A percentile compares a stretch with the other conserved stretches of the same genome.
These are phyloP conservation scores for Psophia crepitans DNA, from an alignment of 2,113 vertebrate species.

Conservation along the genomic window DNA sequence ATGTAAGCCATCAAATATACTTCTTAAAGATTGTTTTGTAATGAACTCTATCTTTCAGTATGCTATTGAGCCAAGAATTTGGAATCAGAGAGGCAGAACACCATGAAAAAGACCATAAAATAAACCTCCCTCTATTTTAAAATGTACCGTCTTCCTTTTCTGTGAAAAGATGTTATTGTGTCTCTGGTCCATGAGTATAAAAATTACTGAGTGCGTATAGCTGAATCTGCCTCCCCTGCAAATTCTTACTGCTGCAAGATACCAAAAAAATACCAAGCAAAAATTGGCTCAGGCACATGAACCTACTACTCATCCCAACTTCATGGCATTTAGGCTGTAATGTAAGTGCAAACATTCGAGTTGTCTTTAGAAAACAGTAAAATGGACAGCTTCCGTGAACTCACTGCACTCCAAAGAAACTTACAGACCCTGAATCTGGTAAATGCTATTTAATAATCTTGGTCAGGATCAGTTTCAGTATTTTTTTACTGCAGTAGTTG, in stretches of 20 bases:
- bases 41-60: conserved; percentile 54
- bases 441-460: background rate
- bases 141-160: background rate
- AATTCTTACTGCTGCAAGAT: background rate
- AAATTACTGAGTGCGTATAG: background rate
- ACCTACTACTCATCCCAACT: background rate
- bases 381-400: background rate
- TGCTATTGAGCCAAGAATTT: conserved; percentile 51
- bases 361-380: background rate
- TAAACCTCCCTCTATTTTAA: conserved; percentile 43
- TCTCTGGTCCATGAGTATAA: background rate
- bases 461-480: background rate
- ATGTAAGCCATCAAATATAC: conserved; percentile 34
- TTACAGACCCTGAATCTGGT: background rate
- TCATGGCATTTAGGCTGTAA: background rate
- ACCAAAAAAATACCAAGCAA: background rate
- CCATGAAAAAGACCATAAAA: conserved; percentile 22
- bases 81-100: conserved; percentile 43
- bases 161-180: conserved; percentile 31
- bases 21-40: conserved; percentile 61
- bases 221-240: background rate
- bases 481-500: background rate
- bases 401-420: background rate
- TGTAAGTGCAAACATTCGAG: background rate
- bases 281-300: background rate